Evolutionary conservation across 2,797 vertebrate species (phyloP), one percentile per base, ranked within the genome.

Genomic region (Emydoidea blandingii): DNA sequence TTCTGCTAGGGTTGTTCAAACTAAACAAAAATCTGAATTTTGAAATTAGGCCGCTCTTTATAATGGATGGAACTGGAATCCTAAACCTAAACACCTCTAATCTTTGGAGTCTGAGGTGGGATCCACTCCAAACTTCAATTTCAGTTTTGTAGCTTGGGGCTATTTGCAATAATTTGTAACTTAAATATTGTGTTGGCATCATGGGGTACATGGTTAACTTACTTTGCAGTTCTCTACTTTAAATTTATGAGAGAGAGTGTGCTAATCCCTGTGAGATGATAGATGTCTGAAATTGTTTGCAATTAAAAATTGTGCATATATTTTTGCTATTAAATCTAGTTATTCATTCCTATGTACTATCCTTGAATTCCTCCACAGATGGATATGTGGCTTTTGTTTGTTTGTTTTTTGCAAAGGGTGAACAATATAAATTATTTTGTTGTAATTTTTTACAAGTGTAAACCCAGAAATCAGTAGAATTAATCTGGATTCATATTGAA

Each of bases 21-120:
- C 93, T 95, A 94, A 96, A 96, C 94, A 86, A 90, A 89, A 83
- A 81, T 88, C 74, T 80, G 74, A 87, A 81, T 88, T 93, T 88
- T 86, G 52, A 49, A 84, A 54, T 9, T 54, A 54, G 53, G 14
- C 72, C 95, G 83, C 10, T 52, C 74, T 87, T 41, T 92, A 87
- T 18, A 89, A 88, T 56, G 87, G 81, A 56, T 92, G n/a, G 44
- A 90, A 90, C 92, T 95, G 90, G 94, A 94, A 95, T 87, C 56
- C 89, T 89, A 3, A 85, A 94, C 5, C 37, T 19, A 72, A 72
- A 41, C 18, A 89, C 50, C 6, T 62, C 59, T 31, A 62, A 34
- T 62, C 59, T 95, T 83, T 87, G 23, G 83, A 91, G 87, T 89
- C 59, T 56, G 12, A 81, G 62, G 79, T 90, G 92, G 88, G 59